Conservation (phyloP, 2,113 vertebrate species). For the Strix uralensis region DNA sequence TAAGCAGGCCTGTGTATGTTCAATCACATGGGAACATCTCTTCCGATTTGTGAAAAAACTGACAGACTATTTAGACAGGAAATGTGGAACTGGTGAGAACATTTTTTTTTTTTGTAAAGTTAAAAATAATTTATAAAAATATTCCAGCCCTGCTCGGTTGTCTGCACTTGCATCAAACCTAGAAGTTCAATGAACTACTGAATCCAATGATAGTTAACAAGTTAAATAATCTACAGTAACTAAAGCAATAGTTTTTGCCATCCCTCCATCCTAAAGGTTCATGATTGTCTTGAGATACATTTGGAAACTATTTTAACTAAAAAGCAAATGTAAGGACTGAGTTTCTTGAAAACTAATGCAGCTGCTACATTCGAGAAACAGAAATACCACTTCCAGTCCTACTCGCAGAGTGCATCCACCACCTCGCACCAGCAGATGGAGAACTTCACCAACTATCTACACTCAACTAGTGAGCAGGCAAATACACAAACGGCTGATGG, state of each 20-base stretch:
- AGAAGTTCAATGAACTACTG: neutral
- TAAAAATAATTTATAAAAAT: neutral
- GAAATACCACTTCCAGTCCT: neutral
- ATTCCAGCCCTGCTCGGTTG: neutral
- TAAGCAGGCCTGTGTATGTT: neutral
- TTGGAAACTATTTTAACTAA: neutral
- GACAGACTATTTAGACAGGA: neutral
- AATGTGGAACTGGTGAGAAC: neutral
- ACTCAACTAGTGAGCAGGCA: accelerated
- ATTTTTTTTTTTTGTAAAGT: neutral
- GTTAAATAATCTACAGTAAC: neutral
- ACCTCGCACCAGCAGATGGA: conserved; percentile 33
- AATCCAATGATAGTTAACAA: neutral
- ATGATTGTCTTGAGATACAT: accelerated
- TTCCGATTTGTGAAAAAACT: neutral
- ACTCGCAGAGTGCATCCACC: neutral
- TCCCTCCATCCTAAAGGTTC: neutral
- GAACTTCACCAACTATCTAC: neutral
- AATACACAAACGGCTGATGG: accelerated
- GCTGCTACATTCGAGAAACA: neutral
- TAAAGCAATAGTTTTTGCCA: neutral
- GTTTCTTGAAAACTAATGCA: neutral
- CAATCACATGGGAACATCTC: neutral
- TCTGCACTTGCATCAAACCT: neutral
- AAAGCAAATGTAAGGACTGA: neutral